Evolutionary conservation across 2,113 vertebrate genomes (phyloP).

Genomic region (Sebastes fasciatus): DNA sequence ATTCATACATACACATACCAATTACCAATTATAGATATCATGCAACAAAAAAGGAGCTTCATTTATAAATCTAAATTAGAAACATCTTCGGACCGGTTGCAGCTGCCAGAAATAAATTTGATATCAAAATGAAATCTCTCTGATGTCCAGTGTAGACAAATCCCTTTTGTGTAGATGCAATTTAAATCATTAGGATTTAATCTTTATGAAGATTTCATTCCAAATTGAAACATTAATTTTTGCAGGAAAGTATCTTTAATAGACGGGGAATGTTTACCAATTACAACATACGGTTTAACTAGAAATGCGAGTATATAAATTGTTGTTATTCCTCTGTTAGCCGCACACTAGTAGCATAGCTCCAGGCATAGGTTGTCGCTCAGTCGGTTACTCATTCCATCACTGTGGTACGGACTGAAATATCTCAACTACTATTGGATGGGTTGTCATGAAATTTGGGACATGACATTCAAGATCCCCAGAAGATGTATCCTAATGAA

Average conservation of each 20-base stretch:
- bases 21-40: background rate
- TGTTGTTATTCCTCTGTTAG: background rate
- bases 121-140: background rate
- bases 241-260: background rate
- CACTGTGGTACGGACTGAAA: background rate
- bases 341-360: background rate
- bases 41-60: background rate
- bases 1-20: background rate
- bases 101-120: background rate
- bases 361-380: background rate
- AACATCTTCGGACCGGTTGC: background rate
- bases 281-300: background rate
- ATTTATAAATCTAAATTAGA: background rate
- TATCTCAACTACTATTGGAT: background rate
- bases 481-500: background rate
- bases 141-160: background rate
- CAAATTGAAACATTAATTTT: background rate
- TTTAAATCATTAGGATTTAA: background rate
- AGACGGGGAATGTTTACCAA: background rate
- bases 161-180: background rate
- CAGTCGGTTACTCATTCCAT: too few species aligned
- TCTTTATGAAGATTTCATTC: background rate
- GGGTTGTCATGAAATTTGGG: background rate
- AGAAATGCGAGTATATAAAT: background rate
- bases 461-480: background rate